Evolutionary conservation across 2,888 invertebrate genomes (phyloP), one percentile per base, ranked within the genome.

Genomic region (Neoitamus cyanurus): DNA sequence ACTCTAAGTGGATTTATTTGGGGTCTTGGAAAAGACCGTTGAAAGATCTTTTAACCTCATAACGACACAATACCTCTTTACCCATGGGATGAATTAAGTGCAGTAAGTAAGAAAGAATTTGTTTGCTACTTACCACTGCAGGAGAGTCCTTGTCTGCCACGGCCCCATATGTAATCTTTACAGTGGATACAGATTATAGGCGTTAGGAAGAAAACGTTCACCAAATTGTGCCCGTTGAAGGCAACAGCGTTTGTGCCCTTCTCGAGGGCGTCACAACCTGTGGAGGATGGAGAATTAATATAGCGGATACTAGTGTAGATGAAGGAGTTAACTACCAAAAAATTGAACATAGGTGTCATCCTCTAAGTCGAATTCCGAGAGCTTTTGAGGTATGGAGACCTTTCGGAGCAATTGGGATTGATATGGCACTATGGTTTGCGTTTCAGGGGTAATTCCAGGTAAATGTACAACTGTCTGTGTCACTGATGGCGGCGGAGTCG

Each of bases 111-210:
- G 9, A n/a, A 7, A 31, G n/a, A 58, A 37, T 20, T 48, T 13
- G 5, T 48, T 48, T 7, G 31, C 15, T 15, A 83, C 80, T 73
- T 15, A 85, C 85, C 85, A 20, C 77, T 84, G 36, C 86, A 86
- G 5, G 78, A 84, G 4, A 85, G 84, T n/a, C 86, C 86, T 48
- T 86, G 86, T 3, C 69, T 30, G 9, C 86, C 86, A 28, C 83
- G 72, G 9, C 86, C 86, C 85, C 85, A 86, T 58, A 86, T 86
- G 68, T 86, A 86, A 84, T 86, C 86, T 15, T 85, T 86, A 83
- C 86, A 86, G 84, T 85, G 85, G 13, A 84, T 69, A 84, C 86
- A 86, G 13, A 86, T 25, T 7, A 86, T 85, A 20, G 86, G 86
- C 34, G 82, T 85, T 2, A 85, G 37, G 68, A 86, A 86, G 69